Conservation (phyloP, 2,797 vertebrate genomes). For the Falco cherrug region DNA sequence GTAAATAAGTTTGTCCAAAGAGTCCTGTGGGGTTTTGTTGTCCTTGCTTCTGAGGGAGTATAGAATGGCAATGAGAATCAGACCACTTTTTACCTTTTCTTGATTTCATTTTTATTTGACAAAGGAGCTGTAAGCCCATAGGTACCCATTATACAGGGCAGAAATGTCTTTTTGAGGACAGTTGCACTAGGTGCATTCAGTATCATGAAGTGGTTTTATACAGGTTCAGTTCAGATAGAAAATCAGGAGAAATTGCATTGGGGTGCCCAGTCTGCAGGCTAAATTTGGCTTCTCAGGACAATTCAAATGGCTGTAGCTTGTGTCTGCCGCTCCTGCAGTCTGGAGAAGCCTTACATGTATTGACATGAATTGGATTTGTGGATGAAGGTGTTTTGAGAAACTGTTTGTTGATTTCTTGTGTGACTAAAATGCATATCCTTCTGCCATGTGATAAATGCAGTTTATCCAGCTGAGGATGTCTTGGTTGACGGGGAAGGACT, state of each 20-base stretch:
- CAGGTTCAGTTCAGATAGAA: not conserved
- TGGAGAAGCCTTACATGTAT: not conserved
- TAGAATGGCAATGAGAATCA: not conserved
- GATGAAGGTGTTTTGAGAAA: not conserved
- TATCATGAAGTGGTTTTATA: not conserved
- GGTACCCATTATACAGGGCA: not conserved
- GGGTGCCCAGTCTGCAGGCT: not conserved
- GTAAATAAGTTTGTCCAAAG: not conserved
- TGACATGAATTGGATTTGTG: not conserved
- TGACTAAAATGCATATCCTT: not conserved
- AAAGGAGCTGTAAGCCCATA: not conserved
- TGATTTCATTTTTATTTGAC: not conserved
- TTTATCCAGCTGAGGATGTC: not conserved
- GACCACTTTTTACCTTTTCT: not conserved
- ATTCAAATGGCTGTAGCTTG: not conserved
- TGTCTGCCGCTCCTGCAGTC: not conserved
- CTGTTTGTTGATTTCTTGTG: not conserved
- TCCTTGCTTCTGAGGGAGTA: not conserved
- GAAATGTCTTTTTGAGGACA: not conserved
- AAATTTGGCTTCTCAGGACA: rapidly evolving
- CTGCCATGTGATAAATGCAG: not conserved
- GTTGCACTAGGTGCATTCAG: not conserved
- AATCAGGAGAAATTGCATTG: not conserved
- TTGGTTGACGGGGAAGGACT: not conserved
- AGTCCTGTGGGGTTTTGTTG: not conserved